Evolutionary conservation across 2,888 invertebrate species (phyloP).

Genomic region (Sarcophaga variegata): DNA sequence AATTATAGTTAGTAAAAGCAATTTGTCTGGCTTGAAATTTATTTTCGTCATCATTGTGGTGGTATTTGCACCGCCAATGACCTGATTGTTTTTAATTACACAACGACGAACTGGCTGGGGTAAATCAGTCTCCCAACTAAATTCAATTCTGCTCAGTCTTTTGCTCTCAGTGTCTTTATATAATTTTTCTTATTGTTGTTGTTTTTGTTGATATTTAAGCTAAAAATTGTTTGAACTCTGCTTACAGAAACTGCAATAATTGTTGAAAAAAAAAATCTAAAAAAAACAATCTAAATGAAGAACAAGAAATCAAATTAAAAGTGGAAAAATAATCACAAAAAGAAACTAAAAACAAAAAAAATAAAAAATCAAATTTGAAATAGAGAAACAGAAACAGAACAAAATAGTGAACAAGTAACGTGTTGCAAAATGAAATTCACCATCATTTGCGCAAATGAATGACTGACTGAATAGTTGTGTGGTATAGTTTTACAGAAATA

Average conservation of each 20-base stretch:
- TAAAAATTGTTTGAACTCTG: too few species aligned
- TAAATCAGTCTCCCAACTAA: neutral
- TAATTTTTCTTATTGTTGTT: neutral
- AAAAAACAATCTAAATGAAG: neutral
- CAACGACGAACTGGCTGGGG: neutral
- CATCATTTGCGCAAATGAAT: neutral
- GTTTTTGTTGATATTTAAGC: too few species aligned
- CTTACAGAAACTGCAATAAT: too few species aligned
- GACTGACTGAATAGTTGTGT: neutral
- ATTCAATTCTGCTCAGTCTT: neutral
- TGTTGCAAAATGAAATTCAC: neutral
- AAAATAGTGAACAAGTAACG: neutral
- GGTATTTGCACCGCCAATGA: constrained; percentile 24
- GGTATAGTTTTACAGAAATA: constrained; percentile 14
- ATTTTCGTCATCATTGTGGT: constrained; percentile 17
- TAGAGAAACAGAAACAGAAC: neutral
- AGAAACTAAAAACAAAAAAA: neutral
- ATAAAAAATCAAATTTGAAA: neutral
- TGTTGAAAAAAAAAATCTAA: too few species aligned
- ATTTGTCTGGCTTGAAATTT: constrained; percentile 19
- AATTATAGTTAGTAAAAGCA: constrained; percentile 3
- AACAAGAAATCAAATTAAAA: neutral
- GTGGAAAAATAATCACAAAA: neutral
- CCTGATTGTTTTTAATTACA: constrained; percentile 39
- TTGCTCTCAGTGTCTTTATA: neutral